Evolutionary conservation across 2,888 invertebrate genomes (phyloP), one percentile per base, ranked within the genome.

Genomic region (Fragum fragum): DNA sequence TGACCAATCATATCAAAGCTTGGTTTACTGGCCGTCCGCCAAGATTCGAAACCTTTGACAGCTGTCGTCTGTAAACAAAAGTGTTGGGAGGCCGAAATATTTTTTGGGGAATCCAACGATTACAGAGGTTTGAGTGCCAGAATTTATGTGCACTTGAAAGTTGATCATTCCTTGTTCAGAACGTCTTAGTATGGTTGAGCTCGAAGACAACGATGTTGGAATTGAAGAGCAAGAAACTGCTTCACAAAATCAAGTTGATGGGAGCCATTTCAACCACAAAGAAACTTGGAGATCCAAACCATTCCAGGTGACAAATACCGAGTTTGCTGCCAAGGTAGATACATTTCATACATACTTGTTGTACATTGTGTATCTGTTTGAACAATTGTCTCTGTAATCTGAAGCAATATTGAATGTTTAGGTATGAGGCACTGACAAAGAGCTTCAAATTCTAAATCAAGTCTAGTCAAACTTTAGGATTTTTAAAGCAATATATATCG

Each of bases 21-120:
- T 70, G 71, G 83, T 66, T 53, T 52, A 70, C 79, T 81, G 83
- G 81, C 71, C 73, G 80, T 78, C 85, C 88, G 89, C 88, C 89
- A 89, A 88, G 42, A 81, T 89, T 89, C 83, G 85, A 89, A 88
- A 71, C 39, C 61, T 84, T 87, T 88, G 88, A 87, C 88, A 87
- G 86, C 84, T 87, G 86, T 83, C 86, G 88, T 86, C 88, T 88
- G 87, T 85, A 83, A 75, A 80, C 76, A 79, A 82, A 84, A 66
- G 42, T 42, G 11, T 47, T 47, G 80, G 69, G 55, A 52, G 23
- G 18, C 32, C 1, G 53, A 66, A 52, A 32, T 32, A 18, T 55
- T 32, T 55, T 71, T 71, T 71, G 55, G n/a, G n/a, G 21, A 71
- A 39, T 21, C 32, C 14, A 36, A 1, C 28, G 9, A n/a, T 55